Percentiles rank a stretch among this genome's conserved stretches.
Evolutionary conservation across 2,113 vertebrate genomes (phyloP).

Genomic region (Melanostigma gelatinosum): DNA sequence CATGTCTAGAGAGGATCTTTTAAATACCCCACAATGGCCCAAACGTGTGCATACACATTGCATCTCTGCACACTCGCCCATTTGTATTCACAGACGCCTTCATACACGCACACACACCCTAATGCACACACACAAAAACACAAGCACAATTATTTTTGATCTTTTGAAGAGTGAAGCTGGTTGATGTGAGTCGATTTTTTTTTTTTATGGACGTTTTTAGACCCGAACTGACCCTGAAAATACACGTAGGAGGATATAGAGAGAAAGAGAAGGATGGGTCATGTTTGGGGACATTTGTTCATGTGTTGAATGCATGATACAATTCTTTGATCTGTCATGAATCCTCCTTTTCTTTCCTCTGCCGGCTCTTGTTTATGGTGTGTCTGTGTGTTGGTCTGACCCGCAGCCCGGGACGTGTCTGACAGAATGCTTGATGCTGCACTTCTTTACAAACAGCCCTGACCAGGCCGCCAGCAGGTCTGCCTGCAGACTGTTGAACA

Average conservation of each 20-base stretch:
- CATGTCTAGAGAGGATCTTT: conserved; percentile 9
- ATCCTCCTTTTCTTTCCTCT: conserved; percentile 25
- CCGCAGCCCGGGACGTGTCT: conserved; percentile 37
- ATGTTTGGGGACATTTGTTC: conserved; percentile 24
- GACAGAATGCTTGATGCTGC: conserved; percentile 76
- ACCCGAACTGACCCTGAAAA: conserved; percentile 23
- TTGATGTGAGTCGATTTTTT: conserved; percentile 33
- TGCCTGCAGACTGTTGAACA: conserved; percentile 65
- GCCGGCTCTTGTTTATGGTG: conserved; percentile 25
- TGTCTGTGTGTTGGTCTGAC: conserved; percentile 47
- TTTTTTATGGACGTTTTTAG: conserved; percentile 19
- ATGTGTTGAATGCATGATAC: conserved; percentile 24
- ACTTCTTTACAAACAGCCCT: conserved; percentile 73
- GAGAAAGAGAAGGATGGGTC: not conserved
- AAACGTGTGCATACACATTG: conserved; percentile 4
- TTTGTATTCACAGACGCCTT: conserved; percentile 34
- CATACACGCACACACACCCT: not conserved
- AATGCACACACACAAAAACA: not conserved
- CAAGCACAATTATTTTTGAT: conserved; percentile 44
- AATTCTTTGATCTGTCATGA: conserved; percentile 30
- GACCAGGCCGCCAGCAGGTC: conserved; percentile 48
- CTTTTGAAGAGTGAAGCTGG: conserved; percentile 35
- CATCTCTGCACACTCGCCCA: not conserved
- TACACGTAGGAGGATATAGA: not conserved
- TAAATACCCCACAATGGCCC: conserved; percentile 15